These are phyloP conservation scores for Hemibagrus wyckioides DNA, from an alignment of 2,113 vertebrate genomes.

Conservation along the genomic window DNA sequence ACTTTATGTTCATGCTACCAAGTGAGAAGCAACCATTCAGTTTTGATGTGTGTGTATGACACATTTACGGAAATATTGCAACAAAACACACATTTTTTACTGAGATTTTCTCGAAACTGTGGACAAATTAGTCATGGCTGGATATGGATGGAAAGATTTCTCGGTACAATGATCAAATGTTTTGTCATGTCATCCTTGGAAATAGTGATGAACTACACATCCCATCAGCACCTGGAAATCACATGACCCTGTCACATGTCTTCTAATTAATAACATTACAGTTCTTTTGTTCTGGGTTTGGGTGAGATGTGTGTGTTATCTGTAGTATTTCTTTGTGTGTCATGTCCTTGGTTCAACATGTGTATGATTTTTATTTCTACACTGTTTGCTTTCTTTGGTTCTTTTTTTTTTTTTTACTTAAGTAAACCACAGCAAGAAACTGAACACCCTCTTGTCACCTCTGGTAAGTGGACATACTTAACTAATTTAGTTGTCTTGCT, in stretches of 20 bases:
- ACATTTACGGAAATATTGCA: neutral
- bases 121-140: too few relatives aligned
- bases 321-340: neutral
- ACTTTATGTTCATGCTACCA: neutral
- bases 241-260: neutral
- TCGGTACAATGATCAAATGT: neutral
- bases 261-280: neutral
- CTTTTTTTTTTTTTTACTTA: too few relatives aligned
- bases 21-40: neutral
- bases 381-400: neutral
- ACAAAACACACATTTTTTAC: neutral
- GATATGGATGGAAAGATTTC: neutral
- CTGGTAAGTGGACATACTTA: neutral
- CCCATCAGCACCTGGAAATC: neutral
- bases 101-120: neutral
- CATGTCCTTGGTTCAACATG: neutral
- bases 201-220: neutral
- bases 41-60: neutral
- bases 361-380: neutral
- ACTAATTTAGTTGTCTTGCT: neutral
- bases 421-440: neutral
- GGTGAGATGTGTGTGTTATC: neutral
- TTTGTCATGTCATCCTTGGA: neutral
- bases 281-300: neutral
- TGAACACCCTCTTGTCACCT: neutral